Evolutionary conservation across 2,113 vertebrate genomes (phyloP), one percentile per base, ranked within the genome.

Genomic region (Heloderma charlesbogerti): DNA sequence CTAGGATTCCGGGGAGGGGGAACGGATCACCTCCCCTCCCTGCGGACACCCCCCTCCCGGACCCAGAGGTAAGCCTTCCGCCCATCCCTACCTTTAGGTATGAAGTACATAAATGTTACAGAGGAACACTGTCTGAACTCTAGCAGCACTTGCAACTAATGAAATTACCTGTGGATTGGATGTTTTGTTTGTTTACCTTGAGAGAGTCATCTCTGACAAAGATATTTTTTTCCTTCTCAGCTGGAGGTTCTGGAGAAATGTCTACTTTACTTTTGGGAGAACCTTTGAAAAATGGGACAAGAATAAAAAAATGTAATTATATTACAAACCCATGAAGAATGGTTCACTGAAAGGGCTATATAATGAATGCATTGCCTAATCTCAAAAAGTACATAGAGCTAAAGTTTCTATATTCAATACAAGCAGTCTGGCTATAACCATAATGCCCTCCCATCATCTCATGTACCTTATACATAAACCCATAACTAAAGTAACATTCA

Each of bases 181-280:
- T 3, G n/a, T 22, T 83, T 91, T 90, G 37, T 79, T 80, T 88
- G 90, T 94, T 97, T 93, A 98, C 98, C 97, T 98, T 98, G 77
- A 98, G 94, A 91, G 98, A 98, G 3, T 88, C 96, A 92, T 98
- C 97, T 92, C 97, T 96, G 81, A 98, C 87, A 88, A 98, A 96
- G 69, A 78, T 6, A 72, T 20, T 92, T 92, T 81, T 94, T 63
- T 94, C 94, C 48, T 86, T 72, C 27, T 85, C 63, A 31, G 20
- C 12, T 0, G 84, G 84, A 88, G 69, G 83, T 75, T 94, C 91
- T 82, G 92, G 63, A 90, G 87, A n/a, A 13, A 71, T 67, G 3
- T 95, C 92, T 0, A 0, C 82, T 90, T 72, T 0, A 0, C 48
- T 92, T 2, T 90, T 92, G 0, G 0, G 8, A 10, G 0, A 9